Base-by-base conservation (phyloP, 2,797 vertebrate species). In the Kryptopterus vitreolus region DNA sequence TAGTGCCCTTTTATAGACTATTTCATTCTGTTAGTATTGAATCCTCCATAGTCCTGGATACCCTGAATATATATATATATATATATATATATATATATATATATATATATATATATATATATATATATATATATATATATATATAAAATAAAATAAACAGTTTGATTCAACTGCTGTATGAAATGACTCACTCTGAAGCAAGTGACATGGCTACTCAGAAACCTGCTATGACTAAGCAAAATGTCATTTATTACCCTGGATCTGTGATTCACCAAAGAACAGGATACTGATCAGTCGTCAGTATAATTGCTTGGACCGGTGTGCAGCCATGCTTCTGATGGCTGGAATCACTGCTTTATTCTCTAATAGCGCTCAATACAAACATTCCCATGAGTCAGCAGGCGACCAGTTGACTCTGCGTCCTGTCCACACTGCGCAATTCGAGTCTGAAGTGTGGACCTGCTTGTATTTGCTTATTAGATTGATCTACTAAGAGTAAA, bases 361-460 rank as follows among this genome's bases (percentile, higher is more conserved):
- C 76, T 82, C 75, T 48, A 38, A 15, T 46, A n/a, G 29, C 46
- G 52, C 43, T 76, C 31, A 76, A 78, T 68, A 79, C 76, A 83
- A 82, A 70, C 79, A 62, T 66, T 81, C 72, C 48, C 66, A 69
- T 82, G 85, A 84, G 86, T 86, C 83, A 85, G 83, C 83, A 85
- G 71, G 43, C 48, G 20, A 13, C 69, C n/a, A n/a, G n/a, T n/a
- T n/a, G n/a, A n/a, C n/a, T n/a, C n/a, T n/a, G n/a, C n/a, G n/a
- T 52, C 52, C 9, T 52, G 59, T 63, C 78, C 71, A 82, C 61
- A 38, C 70, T 72, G 76, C 78, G 75, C 53, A 69, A n/a, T 46
- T 82, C 43, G 3, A 29, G 50, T 55, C 29, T 71, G 2, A 4
- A 57, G 33, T 57, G 22, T n/a, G 1, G 53, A 57, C 31, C 20